These are phyloP conservation scores for Crossaster papposus DNA, from an alignment of 53 echinoderm and acorn worm species.

Conservation along the genomic window DNA sequence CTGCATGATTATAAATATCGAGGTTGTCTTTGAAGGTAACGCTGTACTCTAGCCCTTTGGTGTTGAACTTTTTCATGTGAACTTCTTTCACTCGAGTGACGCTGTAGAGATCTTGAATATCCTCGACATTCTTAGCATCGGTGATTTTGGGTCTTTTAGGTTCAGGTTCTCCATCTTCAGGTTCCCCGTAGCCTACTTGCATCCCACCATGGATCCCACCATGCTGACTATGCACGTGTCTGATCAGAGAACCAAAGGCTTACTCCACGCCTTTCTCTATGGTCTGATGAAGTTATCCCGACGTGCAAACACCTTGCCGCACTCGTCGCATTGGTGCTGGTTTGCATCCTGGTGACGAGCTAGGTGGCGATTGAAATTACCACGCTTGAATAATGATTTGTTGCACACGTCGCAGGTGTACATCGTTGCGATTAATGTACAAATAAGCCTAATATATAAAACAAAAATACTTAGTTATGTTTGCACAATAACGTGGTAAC, in stretches of 20 bases:
- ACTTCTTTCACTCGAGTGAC: conserved; percentile 24
- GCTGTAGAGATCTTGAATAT: neutral
- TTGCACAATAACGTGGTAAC: no score
- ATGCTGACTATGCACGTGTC: conserved; percentile 24
- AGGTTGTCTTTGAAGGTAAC: conserved; percentile 32
- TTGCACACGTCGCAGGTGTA: conserved; percentile 36
- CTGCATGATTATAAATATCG: conserved; percentile 14
- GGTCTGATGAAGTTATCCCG: conserved; percentile 37
- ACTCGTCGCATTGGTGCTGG: conserved; percentile 45
- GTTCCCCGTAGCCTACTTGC: neutral
- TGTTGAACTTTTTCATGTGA: conserved; percentile 32
- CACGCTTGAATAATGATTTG: neutral
- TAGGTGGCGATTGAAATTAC: conserved; percentile 45
- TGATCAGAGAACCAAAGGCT: no score
- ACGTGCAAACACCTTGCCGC: conserved; percentile 54
- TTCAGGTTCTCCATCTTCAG: neutral
- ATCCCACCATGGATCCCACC: neutral
- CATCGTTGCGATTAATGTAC: neutral
- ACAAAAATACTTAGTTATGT: no score
- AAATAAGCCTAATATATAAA: no score
- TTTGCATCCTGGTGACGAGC: conserved; percentile 30
- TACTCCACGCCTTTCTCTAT: no score
- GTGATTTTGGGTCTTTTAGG: neutral
- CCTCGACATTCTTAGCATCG: neutral
- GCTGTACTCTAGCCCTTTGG: conserved; percentile 22